Percentiles rank a stretch among this genome's conserved stretches.
These are phyloP conservation scores for Pedetes capensis DNA, from an alignment of 2,113 vertebrate species.

Conservation along the genomic window DNA sequence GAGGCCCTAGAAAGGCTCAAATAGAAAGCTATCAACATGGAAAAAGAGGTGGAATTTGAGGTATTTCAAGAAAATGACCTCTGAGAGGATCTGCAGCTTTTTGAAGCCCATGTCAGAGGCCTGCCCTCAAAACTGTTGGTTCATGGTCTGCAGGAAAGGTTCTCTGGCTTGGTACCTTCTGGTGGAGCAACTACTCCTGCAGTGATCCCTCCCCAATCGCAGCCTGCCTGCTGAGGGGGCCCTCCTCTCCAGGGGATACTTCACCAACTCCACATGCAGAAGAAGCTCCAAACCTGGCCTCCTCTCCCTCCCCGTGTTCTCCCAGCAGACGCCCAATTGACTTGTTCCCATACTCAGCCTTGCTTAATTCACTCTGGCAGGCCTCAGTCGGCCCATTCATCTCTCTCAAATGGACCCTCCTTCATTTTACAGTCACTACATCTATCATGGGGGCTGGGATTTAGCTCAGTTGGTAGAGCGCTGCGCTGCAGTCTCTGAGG, in stretches of 20 bases:
- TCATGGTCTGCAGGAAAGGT: neutral
- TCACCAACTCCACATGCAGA: neutral
- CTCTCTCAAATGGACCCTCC: neutral
- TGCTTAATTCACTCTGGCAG: neutral
- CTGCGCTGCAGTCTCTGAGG: too few species aligned
- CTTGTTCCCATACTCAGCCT: neutral
- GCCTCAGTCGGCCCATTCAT: neutral
- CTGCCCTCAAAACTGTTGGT: neutral
- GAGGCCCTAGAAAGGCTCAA: neutral
- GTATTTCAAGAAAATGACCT: conserved; percentile 21
- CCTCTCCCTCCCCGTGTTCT: neutral
- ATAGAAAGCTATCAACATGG: neutral
- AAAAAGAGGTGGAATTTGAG: conserved; percentile 45
- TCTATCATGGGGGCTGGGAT: too few species aligned
- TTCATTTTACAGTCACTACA: neutral
- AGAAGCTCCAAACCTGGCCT: neutral
- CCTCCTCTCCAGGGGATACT: neutral
- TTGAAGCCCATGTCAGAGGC: neutral
- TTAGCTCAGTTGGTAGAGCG: too few species aligned
- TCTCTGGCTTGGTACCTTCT: neutral
- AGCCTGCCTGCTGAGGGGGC: neutral
- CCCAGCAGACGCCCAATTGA: neutral
- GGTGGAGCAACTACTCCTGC: neutral
- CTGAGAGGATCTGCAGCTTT: neutral
- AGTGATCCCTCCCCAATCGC: neutral